Evolutionary conservation across 1,140 invertebrate genomes (phyloP).

Genomic region (Pissodes strobi): DNA sequence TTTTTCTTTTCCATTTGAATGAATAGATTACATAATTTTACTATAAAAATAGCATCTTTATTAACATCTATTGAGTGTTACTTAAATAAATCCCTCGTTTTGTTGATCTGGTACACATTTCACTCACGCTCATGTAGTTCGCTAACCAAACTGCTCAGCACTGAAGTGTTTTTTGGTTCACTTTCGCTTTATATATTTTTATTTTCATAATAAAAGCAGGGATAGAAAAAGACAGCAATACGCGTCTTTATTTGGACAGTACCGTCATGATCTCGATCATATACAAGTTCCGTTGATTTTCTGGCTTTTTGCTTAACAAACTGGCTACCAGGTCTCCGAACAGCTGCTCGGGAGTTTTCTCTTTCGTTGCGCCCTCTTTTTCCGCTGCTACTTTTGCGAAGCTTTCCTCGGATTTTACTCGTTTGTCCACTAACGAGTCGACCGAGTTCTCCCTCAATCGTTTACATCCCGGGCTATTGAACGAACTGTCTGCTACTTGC

Average conservation of each 20-base stretch:
- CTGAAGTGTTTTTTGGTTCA: no score
- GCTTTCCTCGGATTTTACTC: constrained; percentile 15
- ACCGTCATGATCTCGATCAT: constrained; percentile 49
- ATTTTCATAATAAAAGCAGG: no score
- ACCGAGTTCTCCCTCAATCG: constrained; percentile 25
- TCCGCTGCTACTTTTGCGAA: neutral
- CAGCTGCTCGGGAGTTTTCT: constrained; percentile 40
- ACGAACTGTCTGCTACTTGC: constrained; percentile 37
- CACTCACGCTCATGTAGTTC: no score
- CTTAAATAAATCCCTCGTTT: no score
- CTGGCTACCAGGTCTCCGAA: constrained; percentile 45
- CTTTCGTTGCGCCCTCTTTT: neutral
- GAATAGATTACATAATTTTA: no score
- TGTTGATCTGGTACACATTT: no score
- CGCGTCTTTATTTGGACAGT: constrained; percentile 45
- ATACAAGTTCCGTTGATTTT: constrained; percentile 42
- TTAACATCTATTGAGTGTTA: no score
- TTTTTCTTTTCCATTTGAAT: no score
- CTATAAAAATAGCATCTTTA: no score
- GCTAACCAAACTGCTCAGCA: no score
- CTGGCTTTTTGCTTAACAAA: constrained; percentile 42
- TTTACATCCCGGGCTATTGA: constrained; percentile 17
- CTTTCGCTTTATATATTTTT: no score
- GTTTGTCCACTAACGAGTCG: constrained; percentile 22
- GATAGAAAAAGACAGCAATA: no score